Base-by-base conservation (phyloP, 2,888 invertebrate species). In the Pardosa pseudoannulata region DNA sequence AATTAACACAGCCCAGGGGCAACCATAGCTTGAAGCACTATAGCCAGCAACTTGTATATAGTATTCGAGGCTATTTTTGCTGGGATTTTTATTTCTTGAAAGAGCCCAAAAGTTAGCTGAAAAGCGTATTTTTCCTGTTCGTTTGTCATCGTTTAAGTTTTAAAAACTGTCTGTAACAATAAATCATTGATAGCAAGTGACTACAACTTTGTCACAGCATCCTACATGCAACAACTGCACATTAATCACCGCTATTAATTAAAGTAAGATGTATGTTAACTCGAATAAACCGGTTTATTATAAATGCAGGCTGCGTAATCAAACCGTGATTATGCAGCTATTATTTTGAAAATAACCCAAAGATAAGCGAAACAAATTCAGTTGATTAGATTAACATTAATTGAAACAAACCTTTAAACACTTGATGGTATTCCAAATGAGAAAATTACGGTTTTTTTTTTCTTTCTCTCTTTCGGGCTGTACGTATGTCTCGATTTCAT, bases 321-420 rank as follows among this genome's bases (percentile, higher is more conserved):
- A 56, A 56, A 23, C 23, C 56, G 56, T 23, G 56, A 56, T 56
- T 56, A 23, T 23, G 23, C 5, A 3, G 23, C 11, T 23, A 56
- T 56, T 56, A 56, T 56, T 56, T 56, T 23, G 16, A 16, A 46
- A 46, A 46, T 46, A 46, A 46, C 41, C 41, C 19, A 56, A 56
- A 56, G 56, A 56, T 56, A 56, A 56, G 19, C 56, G 56, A 56
- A 6, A 56, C 56, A 56, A 56, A 56, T 56, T 56, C 56, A 56
- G 3, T 56, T 23, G 56, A 56, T 56, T 56, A 56, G 56, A 56
- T 23, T 56, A 23, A 23, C 56, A 56, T n/a, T 56, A 56, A 56
- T 56, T 56, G 56, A 56, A 56, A 56, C 56, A 56, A 56, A 56
- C 56, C 56, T 23, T 56, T 56, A 23, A 56, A 56, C 56, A 56